Evolutionary conservation across 2,888 invertebrate genomes (phyloP).

Genomic region (Pollenia amentaria): DNA sequence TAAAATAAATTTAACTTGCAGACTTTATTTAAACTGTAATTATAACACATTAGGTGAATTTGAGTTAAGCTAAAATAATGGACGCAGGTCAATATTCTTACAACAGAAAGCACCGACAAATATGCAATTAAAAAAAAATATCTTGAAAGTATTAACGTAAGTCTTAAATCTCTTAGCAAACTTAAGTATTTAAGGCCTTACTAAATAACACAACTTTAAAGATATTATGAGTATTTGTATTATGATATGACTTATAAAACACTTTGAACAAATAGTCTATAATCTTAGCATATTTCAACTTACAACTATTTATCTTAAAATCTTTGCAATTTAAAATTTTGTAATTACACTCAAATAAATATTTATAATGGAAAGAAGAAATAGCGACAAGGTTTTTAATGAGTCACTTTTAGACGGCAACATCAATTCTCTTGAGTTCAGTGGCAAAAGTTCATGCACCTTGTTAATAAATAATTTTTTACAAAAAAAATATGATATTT

Average conservation of each 20-base stretch:
- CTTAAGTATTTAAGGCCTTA: neutral
- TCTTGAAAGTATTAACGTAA: neutral
- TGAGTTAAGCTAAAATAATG: neutral
- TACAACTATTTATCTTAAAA: neutral
- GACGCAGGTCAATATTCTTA: conserved; percentile 9
- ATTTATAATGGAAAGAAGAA: neutral
- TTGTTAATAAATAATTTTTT: neutral
- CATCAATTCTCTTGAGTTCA: neutral
- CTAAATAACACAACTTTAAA: conserved; percentile 4
- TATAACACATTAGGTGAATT: neutral
- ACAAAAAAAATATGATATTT: neutral
- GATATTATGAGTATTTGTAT: neutral
- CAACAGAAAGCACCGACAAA: neutral
- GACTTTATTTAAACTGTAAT: conserved; percentile 21
- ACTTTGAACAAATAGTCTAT: conserved; percentile 2
- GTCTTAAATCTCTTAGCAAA: too few species aligned
- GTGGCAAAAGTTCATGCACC: neutral
- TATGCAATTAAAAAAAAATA: conserved; percentile 2
- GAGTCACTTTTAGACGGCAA: neutral
- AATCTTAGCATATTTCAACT: neutral
- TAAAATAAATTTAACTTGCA: neutral
- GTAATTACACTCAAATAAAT: neutral
- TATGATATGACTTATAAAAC: conserved; percentile 5
- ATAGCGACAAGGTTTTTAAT: neutral
- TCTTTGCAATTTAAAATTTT: neutral